Evolutionary conservation across 2,888 invertebrate genomes (phyloP), one percentile per base, ranked within the genome.

Genomic region (Acrobasis suavella): DNA sequence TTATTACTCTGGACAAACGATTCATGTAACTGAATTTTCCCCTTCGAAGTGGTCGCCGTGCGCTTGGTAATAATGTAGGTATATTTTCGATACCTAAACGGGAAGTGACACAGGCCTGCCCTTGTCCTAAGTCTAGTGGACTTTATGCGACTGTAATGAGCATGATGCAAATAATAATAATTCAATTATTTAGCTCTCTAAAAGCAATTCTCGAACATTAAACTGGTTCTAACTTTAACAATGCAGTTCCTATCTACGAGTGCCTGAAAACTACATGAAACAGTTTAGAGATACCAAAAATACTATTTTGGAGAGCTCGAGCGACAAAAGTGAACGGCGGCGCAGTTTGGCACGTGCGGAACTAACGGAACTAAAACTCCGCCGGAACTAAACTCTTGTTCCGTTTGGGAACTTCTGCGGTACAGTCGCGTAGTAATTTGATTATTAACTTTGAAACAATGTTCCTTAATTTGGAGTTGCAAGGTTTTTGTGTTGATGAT

Each of bases 351-450:
- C 56, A 56, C 56, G 56, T 56, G 55, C 37, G 56, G 46, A 42
- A 56, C 56, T 46, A 32, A 12, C 46, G 46, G 46, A 46, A 12
- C 46, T 46, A 46, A 46, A 46, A 46, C 46, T 46, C 46, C n/a
- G n/a, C 54, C 56, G 56, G 56, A 56, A 56, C 56, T 56, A 42
- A 55, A 55, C 55, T 55, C 55, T 22, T n/a, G 56, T 42, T 55
- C 42, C 56, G 56, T 42, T 16, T 22, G 56, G 42, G 17, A 56
- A 56, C 56, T 56, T 59, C 15, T 14, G 8, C 37, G n/a, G 59
- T 59, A 59, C 59, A 59, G 50, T 59, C 59, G 59, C 49, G 14
- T 49, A 32, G 51, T 51, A 15, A 16, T 32, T 51, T 51, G 17
- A 14, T 46, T 46, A 46, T 14, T 46, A 46, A 46, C 46, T 46